Percentiles rank a stretch among this genome's conserved stretches.
phyloP scores from a whole-genome alignment of 30 jellyfish, hydroid and myxozoan species.

The Calvadosia cruxmelitensis region DNA sequence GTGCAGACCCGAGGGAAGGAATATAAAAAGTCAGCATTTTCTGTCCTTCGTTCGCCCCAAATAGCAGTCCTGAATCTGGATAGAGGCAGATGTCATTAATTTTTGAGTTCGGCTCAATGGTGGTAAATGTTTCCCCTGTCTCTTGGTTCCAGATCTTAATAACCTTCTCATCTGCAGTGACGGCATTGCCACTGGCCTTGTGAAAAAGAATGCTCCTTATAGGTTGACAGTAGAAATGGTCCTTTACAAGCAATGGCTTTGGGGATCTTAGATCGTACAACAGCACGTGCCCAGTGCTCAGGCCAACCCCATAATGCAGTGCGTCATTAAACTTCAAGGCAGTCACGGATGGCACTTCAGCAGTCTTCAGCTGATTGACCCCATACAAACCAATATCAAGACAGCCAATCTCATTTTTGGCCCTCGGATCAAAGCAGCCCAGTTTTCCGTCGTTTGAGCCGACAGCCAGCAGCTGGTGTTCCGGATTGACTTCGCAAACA shows the following conservation, averaged over 20 bases:
- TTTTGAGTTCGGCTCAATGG: slow-evolving; percentile 88
- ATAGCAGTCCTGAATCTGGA: slow-evolving; percentile 79
- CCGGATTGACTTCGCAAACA: slow-evolving; percentile 77
- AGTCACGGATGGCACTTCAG: slow-evolving; percentile 49
- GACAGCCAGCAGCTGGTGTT: slow-evolving; percentile 69
- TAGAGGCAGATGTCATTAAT: slow-evolving; percentile 71
- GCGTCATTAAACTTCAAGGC: slow-evolving; percentile 73
- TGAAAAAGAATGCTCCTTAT: slow-evolving; percentile 51
- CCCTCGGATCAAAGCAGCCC: slow-evolving; percentile 85
- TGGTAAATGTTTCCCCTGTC: slow-evolving; percentile 73
- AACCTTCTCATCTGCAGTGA: slow-evolving; percentile 58
- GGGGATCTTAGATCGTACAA: slow-evolving; percentile 77
- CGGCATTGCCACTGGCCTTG: slow-evolving; percentile 27
- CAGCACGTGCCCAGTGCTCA: slow-evolving; percentile 65
- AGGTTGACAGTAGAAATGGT: slow-evolving; percentile 73
- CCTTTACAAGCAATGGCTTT: slow-evolving; percentile 66
- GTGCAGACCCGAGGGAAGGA: slow-evolving; percentile 98
- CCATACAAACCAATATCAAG: slow-evolving; percentile 40
- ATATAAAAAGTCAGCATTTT: slow-evolving; percentile 76
- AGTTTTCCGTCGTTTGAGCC: slow-evolving; percentile 86
- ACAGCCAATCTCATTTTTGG: slow-evolving; percentile 38
- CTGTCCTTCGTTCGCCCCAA: slow-evolving; percentile 84
- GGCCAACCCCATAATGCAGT: slow-evolving; percentile 83
- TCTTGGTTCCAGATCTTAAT: slow-evolving; percentile 75
- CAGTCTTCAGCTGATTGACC: background rate